Percentiles rank a stretch among this genome's conserved stretches.
These are phyloP conservation scores for Rattus norvegicus DNA, from an alignment of 2,113 vertebrate species.

Conservation along the genomic window DNA sequence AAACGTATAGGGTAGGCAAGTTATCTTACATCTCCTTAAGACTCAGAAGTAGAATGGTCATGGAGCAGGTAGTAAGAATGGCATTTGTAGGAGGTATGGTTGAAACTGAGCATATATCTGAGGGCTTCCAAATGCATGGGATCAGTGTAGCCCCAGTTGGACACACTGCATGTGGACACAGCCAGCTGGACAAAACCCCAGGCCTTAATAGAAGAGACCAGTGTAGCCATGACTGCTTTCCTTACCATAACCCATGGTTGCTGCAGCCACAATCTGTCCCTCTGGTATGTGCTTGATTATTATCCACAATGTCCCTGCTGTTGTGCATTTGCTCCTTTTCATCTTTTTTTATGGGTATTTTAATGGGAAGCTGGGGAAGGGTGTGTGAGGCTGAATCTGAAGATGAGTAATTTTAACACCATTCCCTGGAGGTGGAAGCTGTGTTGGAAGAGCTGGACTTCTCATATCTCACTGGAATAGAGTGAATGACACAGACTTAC, in stretches of 20 bases:
- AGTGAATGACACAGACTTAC: not conserved
- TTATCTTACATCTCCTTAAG: not conserved
- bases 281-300: not conserved
- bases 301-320: slow-evolving; percentile 30
- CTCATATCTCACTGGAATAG: not conserved
- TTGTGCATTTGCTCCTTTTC: slow-evolving; percentile 29
- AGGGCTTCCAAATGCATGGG: not conserved
- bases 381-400: not conserved
- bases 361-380: not conserved
- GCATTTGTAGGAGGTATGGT: too few relatives aligned
- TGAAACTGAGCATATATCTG: not conserved
- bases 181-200: not conserved
- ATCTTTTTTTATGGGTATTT: slow-evolving; percentile 48
- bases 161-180: not conserved
- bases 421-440: not conserved
- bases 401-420: not conserved
- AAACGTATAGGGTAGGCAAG: not conserved
- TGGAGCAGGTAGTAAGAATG: too few relatives aligned
- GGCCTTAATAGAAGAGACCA: not conserved
- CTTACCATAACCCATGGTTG: fast-evolving
- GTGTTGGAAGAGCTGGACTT: not conserved
- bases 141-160: not conserved
- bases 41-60: not conserved
- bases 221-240: not conserved
- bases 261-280: not conserved